These are phyloP conservation scores for Cricetomys ansorgei DNA, from an alignment of 2,113 vertebrate species.

Conservation along the genomic window DNA sequence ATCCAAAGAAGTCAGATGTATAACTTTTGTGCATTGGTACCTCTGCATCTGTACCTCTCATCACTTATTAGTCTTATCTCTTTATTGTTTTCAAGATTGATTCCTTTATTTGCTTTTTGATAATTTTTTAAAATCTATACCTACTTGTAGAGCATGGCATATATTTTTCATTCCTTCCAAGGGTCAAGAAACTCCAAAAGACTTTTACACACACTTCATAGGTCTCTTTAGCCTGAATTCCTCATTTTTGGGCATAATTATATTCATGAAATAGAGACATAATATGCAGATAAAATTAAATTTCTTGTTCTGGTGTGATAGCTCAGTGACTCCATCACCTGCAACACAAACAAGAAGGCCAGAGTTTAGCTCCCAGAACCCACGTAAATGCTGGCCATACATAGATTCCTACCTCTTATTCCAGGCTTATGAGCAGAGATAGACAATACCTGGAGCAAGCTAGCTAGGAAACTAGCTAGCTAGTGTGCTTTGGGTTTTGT, in stretches of 20 bases:
- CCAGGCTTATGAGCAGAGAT: too few relatives aligned
- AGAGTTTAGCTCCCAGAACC: not conserved
- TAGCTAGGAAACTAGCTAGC: not conserved
- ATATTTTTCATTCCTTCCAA: not conserved
- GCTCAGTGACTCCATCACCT: not conserved
- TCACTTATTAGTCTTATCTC: not conserved
- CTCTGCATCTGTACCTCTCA: not conserved
- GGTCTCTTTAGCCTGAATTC: not conserved
- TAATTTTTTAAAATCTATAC: not conserved
- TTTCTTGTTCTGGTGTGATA: not conserved
- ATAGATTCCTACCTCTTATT: not conserved
- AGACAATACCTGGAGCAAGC: too few relatives aligned
- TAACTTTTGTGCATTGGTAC: not conserved
- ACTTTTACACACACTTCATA: not conserved
- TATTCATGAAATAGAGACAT: not conserved
- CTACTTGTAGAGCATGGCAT: not conserved
- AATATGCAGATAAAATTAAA: not conserved
- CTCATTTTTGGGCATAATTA: not conserved
- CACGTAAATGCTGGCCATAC: not conserved
- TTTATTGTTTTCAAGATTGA: not conserved
- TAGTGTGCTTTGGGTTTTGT: not conserved
- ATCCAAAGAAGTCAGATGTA: not conserved
- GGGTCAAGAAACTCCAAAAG: not conserved
- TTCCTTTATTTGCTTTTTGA: not conserved
- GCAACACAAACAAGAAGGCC: not conserved